phyloP scores from a whole-genome alignment of 2,797 vertebrate species.

The Momotus momota region DNA sequence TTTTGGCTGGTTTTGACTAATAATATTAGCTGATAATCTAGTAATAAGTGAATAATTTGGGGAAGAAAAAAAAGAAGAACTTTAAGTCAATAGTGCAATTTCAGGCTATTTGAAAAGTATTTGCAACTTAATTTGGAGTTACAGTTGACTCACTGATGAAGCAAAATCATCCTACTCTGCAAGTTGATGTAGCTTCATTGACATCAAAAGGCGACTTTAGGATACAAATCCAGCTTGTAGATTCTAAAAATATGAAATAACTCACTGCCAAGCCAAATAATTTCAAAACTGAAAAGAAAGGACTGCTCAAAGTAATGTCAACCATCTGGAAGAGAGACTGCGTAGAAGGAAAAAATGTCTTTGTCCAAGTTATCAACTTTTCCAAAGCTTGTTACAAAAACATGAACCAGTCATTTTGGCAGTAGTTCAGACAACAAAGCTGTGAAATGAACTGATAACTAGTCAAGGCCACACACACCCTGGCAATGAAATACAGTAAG shows the following conservation, averaged over 20 bases:
- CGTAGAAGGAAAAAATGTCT: not conserved
- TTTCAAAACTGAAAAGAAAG: conserved; percentile 20
- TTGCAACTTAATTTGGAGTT: not conserved
- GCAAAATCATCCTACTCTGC: not conserved
- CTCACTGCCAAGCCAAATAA: conserved; percentile 28
- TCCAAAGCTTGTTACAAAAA: conserved; percentile 25
- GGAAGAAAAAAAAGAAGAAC: not conserved
- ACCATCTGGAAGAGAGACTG: conserved; percentile 32
- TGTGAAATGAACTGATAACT: conserved; percentile 51
- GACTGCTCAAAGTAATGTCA: conserved; percentile 20
- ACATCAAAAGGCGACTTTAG: not conserved
- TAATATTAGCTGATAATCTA: not conserved
- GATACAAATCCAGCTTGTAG: not conserved
- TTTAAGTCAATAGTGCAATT: not conserved
- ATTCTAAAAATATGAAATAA: not conserved
- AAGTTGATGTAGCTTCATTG: not conserved
- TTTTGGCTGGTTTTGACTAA: not conserved
- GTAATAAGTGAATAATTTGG: not conserved
- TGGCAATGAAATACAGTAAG: not conserved
- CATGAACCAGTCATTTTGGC: conserved; percentile 15
- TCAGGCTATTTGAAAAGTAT: not conserved
- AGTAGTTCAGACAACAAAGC: conserved; percentile 12
- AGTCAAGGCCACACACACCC: not conserved
- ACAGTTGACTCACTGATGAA: not conserved
- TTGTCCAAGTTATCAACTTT: conserved; percentile 40